Conservation (phyloP, 92 coral and sea anemone species). For the Palythoa grandiflora region DNA sequence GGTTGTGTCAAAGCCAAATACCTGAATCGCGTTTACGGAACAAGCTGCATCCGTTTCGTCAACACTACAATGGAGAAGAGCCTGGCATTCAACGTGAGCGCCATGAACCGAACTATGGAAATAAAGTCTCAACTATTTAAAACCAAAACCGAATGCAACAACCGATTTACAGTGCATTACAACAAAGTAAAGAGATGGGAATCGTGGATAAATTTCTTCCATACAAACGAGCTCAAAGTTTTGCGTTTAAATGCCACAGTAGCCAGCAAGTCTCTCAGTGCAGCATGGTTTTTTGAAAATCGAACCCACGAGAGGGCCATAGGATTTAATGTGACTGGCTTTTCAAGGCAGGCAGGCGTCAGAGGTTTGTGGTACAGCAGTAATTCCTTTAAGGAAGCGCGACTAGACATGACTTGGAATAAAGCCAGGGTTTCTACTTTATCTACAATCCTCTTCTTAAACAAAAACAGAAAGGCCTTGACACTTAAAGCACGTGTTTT, state of each 20-base stretch:
- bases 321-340: slow-evolving; percentile 70
- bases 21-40: slow-evolving; percentile 71
- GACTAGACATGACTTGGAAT: slow-evolving; percentile 76
- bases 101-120: slow-evolving; percentile 74
- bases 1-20: slow-evolving; percentile 74
- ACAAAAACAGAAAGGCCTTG: slow-evolving; percentile 54
- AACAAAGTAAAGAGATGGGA: slow-evolving; percentile 71
- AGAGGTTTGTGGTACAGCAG: slow-evolving; percentile 65
- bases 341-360: slow-evolving; percentile 71
- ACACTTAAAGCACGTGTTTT: slow-evolving; percentile 69
- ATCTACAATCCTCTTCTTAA: slow-evolving; percentile 56
- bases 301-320: slow-evolving; percentile 62
- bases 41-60: slow-evolving; percentile 68
- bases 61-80: slow-evolving; percentile 75
- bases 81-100: slow-evolving; percentile 72
- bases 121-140: slow-evolving; percentile 68
- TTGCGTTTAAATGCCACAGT: slow-evolving; percentile 74
- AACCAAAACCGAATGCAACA: slow-evolving; percentile 45
- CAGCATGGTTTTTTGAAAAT: slow-evolving; percentile 70
- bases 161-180: slow-evolving; percentile 72
- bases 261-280: slow-evolving; percentile 63
- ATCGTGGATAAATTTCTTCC: slow-evolving; percentile 69
- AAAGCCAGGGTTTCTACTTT: slow-evolving; percentile 61
- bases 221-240: slow-evolving; percentile 50
- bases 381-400: slow-evolving; percentile 64